phyloP scores from a whole-genome alignment of 1,140 invertebrate species.

The Lordiphosa mommai region DNA sequence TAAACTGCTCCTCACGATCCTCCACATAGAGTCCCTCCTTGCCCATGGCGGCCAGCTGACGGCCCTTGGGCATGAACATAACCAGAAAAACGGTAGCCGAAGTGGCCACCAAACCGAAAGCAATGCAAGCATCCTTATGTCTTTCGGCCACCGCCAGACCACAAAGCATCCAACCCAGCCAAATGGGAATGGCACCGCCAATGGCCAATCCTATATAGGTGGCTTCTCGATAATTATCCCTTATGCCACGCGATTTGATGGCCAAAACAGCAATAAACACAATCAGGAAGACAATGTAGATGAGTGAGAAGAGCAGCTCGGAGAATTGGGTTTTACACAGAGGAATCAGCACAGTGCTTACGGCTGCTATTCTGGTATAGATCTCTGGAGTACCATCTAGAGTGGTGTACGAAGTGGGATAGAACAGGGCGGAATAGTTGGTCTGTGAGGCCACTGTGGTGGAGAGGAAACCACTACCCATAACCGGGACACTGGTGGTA shows the following conservation, averaged over 20 bases:
- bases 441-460: constrained; percentile 62
- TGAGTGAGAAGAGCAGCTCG: constrained; percentile 88
- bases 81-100: constrained; percentile 91
- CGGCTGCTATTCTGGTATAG: constrained; percentile 64
- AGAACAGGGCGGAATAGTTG: constrained; percentile 67
- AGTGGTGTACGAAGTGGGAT: constrained; percentile 70
- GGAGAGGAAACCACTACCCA: constrained; percentile 60
- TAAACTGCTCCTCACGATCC: constrained; percentile 88
- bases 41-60: constrained; percentile 94
- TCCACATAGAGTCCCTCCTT: constrained; percentile 89
- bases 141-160: constrained; percentile 87
- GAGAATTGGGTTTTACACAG: constrained; percentile 84
- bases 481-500: constrained; percentile 77
- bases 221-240: constrained; percentile 96
- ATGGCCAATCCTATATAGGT: constrained; percentile 93
- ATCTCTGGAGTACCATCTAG: constrained; percentile 62
- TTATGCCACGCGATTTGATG: constrained; percentile 90
- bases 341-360: constrained; percentile 78
- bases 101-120: constrained; percentile 91
- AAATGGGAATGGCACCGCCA: constrained; percentile 90
- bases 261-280: constrained; percentile 91
- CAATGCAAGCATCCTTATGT: constrained; percentile 92
- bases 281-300: constrained; percentile 91
- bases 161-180: constrained; percentile 90
- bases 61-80: constrained; percentile 96